Evolutionary conservation across 2,797 vertebrate species (phyloP), one percentile per base, ranked within the genome.

Genomic region (Mormyrus proboscirostris): DNA sequence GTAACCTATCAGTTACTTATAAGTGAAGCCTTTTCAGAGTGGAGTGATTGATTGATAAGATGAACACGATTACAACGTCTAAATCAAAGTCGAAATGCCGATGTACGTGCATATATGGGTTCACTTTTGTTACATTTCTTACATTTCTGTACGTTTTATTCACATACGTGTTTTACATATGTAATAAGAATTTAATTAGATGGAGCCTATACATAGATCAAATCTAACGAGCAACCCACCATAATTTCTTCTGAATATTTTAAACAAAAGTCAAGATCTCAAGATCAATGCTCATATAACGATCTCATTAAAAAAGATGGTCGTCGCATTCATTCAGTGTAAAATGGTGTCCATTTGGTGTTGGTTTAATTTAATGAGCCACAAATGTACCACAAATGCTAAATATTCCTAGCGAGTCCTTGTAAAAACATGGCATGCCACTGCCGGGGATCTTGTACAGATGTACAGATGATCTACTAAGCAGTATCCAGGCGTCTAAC

Each of bases 41-140:
- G 76, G 41, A 83, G 85, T 16, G n/a, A 86, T 86, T 57, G 41
- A 86, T 12, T 57, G 4, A 86, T 86, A 86, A 86, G 25, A 33
- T 29, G 3, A 65, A 65, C 22, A 65, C 62, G 12, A 65, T 29
- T 4, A 65, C 62, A 65, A 65, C 22, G 62, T 65, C 62, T 65
- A 65, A 65, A 65, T 65, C 62, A 29, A 65, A 29, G 22, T 29
- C 9, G 51, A 57, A 41, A 87, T 25, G 50, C 47, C 10, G 14
- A 62, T 41, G 33, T n/a, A 38, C 38, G 29, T 57, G 51, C 53
- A 57, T 38, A 5, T 16, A 53, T 22, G 7, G 33, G 55, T 59
- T 59, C 53, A 87, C 53, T 87, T 57, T 12, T 38, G 85, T 53
- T 14, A 29, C 4, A 8, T 33, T 79, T 79, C 73, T 79, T 79